A percentile compares a stretch with the other conserved stretches of the same genome.
Conservation (phyloP, 2,113 vertebrate species). For the Proterorhinus semilunaris region DNA sequence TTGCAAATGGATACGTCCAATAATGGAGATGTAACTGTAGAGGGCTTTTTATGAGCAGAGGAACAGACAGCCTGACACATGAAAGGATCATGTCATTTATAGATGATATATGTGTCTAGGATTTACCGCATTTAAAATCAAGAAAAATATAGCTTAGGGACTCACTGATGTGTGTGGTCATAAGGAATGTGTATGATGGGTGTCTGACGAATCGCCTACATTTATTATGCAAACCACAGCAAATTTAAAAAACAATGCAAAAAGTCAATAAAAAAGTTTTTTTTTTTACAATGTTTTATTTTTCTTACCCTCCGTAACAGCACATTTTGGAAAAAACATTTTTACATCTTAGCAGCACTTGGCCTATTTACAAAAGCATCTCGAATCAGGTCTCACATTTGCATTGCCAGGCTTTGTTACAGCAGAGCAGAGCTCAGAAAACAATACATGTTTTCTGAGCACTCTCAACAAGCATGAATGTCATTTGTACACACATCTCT, state of each 20-base stretch:
- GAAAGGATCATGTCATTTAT: slow-evolving; percentile 22
- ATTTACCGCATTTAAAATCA: background rate
- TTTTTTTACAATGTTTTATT: slow-evolving; percentile 41
- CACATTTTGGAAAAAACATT: slow-evolving; percentile 62
- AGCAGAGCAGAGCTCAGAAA: too few relatives aligned
- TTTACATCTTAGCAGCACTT: slow-evolving; percentile 45
- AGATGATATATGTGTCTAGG: background rate
- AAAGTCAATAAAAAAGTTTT: slow-evolving; percentile 28
- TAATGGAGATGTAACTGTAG: slow-evolving; percentile 50
- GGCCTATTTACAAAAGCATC: slow-evolving; percentile 5
- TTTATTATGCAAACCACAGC: background rate
- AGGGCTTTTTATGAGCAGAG: slow-evolving; percentile 20
- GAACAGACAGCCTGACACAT: slow-evolving; percentile 6
- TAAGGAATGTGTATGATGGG: background rate
- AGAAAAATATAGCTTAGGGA: background rate
- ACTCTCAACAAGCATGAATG: slow-evolving; percentile 64
- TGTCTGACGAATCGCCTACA: background rate
- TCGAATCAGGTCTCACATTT: slow-evolving; percentile 38
- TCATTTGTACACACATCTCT: slow-evolving; percentile 55
- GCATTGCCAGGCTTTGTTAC: slow-evolving; percentile 44
- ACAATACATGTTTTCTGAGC: slow-evolving; percentile 53
- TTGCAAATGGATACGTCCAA: slow-evolving; percentile 43
- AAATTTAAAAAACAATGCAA: background rate
- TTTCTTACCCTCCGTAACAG: slow-evolving; percentile 52
- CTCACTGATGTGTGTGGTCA: background rate